A percentile compares a stretch with the other conserved stretches of the same genome.
phyloP scores from a whole-genome alignment of 2,888 invertebrate species.

The Heteromyza rotundicornis region DNA sequence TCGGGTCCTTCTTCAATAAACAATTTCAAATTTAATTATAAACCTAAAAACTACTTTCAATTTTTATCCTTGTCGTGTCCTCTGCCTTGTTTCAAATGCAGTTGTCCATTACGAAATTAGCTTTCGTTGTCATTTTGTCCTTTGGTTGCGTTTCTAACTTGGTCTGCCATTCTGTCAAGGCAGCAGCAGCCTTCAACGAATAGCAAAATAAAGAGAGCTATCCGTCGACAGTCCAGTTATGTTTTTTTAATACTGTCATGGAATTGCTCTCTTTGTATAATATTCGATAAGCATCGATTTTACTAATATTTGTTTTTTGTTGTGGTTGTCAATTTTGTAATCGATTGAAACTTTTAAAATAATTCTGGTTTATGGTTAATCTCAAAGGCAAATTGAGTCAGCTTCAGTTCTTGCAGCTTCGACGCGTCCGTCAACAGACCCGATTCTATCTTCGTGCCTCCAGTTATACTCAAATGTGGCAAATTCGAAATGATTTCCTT shows the following conservation, averaged over 20 bases:
- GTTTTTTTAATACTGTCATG: slow-evolving; percentile 93
- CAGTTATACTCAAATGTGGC: no score
- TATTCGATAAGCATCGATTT: slow-evolving; percentile 70
- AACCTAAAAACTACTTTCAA: no score
- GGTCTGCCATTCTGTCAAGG: slow-evolving; percentile 26
- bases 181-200: slow-evolving; percentile 39
- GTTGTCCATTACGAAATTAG: neutral
- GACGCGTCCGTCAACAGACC: no score
- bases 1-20: neutral
- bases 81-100: neutral
- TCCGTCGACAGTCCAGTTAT: slow-evolving; percentile 97
- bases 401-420: no score
- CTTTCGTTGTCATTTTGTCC: slow-evolving; percentile 20
- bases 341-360: no score
- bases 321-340: no score
- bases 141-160: neutral
- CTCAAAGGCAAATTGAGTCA: no score
- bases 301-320: slow-evolving; percentile 25
- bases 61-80: neutral
- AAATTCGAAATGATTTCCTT: no score
- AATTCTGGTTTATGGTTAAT: no score
- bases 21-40: neutral
- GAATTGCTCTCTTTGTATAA: slow-evolving; percentile 99
- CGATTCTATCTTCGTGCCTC: no score
- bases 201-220: slow-evolving; percentile 96